Percentiles rank a stretch among this genome's conserved stretches.
phyloP scores from a whole-genome alignment of 2,113 vertebrate species.

The Calonectris borealis region DNA sequence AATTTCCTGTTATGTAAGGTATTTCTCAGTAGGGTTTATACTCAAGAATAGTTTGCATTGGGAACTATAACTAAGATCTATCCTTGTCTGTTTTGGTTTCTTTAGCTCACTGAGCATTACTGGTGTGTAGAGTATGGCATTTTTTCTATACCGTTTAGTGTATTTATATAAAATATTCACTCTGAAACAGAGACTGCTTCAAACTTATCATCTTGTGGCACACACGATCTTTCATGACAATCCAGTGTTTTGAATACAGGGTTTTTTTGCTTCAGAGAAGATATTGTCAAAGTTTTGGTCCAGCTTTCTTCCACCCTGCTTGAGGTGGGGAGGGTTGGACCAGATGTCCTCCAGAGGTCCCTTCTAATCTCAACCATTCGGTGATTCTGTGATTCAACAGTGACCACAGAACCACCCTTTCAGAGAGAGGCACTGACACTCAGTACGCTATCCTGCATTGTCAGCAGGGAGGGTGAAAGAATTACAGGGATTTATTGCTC shows the following conservation, averaged over 20 bases:
- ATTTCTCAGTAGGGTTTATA: conserved; percentile 13
- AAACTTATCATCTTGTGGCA: background rate
- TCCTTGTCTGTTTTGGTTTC: background rate
- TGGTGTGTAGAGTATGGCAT: background rate
- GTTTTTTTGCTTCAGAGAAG: background rate
- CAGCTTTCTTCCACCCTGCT: background rate
- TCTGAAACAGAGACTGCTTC: background rate
- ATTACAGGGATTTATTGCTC: background rate
- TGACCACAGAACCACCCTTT: background rate
- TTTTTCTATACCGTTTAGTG: background rate
- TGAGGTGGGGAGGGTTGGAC: too few relatives aligned
- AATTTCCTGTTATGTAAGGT: conserved; percentile 23
- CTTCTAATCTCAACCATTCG: too few relatives aligned
- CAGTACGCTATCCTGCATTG: background rate
- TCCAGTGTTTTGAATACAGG: background rate
- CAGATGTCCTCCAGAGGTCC: too few relatives aligned
- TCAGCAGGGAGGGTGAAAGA: background rate
- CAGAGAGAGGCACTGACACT: background rate
- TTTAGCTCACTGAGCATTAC: background rate
- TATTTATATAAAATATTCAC: background rate
- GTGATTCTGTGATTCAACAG: background rate
- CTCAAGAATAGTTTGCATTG: background rate
- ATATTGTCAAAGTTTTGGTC: background rate
- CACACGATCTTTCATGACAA: background rate
- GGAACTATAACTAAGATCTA: background rate